phyloP scores from a whole-genome alignment of 2,888 invertebrate genomes.

The Neelides folsomi region DNA sequence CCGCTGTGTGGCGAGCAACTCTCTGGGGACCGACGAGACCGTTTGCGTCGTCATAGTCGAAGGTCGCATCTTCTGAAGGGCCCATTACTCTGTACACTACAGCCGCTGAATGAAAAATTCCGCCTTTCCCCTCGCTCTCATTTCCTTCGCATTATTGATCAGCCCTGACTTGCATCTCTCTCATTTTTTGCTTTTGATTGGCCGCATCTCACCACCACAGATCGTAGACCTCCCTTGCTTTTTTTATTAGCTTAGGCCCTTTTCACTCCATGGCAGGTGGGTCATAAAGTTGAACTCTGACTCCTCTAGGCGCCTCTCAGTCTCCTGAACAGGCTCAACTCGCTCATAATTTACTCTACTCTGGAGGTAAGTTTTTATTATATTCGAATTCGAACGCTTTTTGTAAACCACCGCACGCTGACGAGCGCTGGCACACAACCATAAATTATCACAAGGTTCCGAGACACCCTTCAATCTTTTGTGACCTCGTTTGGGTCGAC shows the following conservation, averaged over 20 bases:
- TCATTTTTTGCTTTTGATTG: slow-evolving; percentile 7
- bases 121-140: neutral
- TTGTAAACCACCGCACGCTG: slow-evolving; percentile 2
- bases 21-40: slow-evolving; percentile 88
- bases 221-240: slow-evolving; percentile 5
- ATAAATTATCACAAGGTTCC: slow-evolving; percentile 1
- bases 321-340: slow-evolving; percentile 69
- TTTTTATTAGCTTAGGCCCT: slow-evolving; percentile 11
- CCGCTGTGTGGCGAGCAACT: slow-evolving; percentile 81
- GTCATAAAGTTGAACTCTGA: slow-evolving; percentile 6
- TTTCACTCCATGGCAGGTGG: slow-evolving; percentile 2
- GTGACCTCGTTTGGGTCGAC: neutral
- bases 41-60: slow-evolving; percentile 90
- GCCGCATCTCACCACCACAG: slow-evolving; percentile 5
- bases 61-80: slow-evolving; percentile 45
- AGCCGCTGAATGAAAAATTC: neutral
- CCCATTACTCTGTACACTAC: neutral
- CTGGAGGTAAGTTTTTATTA: slow-evolving; percentile 47
- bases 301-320: slow-evolving; percentile 29
- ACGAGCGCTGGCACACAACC: neutral
- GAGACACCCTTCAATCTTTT: neutral
- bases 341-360: slow-evolving; percentile 76
- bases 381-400: neutral
- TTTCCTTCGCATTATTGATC: slow-evolving; percentile 1
- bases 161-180: slow-evolving; percentile 1